These are phyloP conservation scores for Pomatorhinus ruficollis DNA, from an alignment of 2,113 vertebrate genomes.

Conservation along the genomic window DNA sequence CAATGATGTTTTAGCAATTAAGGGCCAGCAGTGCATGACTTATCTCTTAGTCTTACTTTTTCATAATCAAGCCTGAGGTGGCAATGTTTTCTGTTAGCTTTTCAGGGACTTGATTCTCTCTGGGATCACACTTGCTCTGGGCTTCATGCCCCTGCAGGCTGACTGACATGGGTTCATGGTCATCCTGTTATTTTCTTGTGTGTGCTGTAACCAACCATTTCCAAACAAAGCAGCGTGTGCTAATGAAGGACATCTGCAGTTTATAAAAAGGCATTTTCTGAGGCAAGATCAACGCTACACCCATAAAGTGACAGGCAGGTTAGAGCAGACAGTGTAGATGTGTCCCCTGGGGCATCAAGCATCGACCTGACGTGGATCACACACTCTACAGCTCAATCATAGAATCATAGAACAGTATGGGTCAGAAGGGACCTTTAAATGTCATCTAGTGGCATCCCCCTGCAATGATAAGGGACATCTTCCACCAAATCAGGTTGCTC, in stretches of 20 bases:
- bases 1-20: background rate
- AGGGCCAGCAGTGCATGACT: background rate
- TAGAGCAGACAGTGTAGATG: background rate
- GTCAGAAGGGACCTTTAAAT: background rate
- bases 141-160: background rate
- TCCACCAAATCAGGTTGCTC: background rate
- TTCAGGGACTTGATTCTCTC: background rate
- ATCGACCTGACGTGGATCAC: background rate
- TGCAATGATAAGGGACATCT: background rate
- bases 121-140: background rate
- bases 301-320: background rate
- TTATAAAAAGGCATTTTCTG: slow-evolving; percentile 43
- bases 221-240: background rate
- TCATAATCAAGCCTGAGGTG: background rate
- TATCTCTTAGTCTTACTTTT: slow-evolving; percentile 12
- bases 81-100: background rate
- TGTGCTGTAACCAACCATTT: background rate
- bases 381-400: background rate
- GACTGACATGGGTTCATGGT: background rate
- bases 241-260: slow-evolving; percentile 53
- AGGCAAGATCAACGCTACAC: slow-evolving; percentile 10
- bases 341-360: background rate
- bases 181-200: background rate
- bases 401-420: background rate
- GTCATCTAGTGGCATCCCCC: background rate